Conservation (phyloP, 2,113 vertebrate genomes). For the Tyrannus savana region DNA sequence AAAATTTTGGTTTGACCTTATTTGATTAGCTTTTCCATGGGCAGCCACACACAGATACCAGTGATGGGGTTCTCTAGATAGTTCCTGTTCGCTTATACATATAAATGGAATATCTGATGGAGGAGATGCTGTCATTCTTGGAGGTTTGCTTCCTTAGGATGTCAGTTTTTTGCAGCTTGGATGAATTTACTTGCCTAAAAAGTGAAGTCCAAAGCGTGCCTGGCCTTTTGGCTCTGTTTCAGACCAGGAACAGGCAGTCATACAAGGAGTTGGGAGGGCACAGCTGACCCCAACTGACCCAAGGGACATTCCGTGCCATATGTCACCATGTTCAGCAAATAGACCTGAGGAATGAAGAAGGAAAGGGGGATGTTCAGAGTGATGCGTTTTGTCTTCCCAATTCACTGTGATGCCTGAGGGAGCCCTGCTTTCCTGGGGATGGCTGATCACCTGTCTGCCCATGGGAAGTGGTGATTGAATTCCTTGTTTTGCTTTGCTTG, state of each 20-base stretch:
- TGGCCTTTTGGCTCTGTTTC: no score
- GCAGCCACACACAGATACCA: background rate
- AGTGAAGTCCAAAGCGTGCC: background rate
- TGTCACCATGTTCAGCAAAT: background rate
- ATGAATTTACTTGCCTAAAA: background rate
- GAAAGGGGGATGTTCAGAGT: background rate
- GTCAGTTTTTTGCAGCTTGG: background rate
- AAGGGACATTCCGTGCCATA: background rate
- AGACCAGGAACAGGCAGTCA: no score
- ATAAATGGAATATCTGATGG: background rate
- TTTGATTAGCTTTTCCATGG: background rate
- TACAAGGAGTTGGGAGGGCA: background rate
- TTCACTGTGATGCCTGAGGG: background rate
- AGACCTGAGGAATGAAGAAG: background rate
- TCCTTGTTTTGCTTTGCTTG: background rate
- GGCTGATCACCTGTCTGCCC: background rate
- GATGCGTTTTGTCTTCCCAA: background rate
- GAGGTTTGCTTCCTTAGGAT: background rate
- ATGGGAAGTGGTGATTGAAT: background rate
- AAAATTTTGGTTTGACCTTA: background rate
- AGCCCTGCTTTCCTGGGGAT: background rate
- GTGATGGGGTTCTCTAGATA: background rate
- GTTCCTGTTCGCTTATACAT: background rate
- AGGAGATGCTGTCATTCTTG: background rate
- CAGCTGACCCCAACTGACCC: background rate